A percentile compares a stretch with the other conserved stretches of the same genome.
phyloP scores from a whole-genome alignment of 2,888 invertebrate species.

The Entomobrya proxima region DNA sequence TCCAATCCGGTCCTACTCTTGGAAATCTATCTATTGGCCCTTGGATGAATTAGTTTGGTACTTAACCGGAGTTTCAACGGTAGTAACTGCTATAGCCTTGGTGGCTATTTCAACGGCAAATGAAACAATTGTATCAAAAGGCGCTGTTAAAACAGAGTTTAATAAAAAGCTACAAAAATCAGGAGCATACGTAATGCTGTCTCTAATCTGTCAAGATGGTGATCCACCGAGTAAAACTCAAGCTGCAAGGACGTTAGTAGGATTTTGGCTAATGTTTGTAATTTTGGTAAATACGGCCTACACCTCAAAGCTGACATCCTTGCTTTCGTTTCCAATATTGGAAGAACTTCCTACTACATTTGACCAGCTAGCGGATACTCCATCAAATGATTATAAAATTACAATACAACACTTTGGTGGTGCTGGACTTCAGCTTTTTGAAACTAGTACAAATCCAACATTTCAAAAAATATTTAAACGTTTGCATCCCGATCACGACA shows the following conservation, averaged over 20 bases:
- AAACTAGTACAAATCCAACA: too few relatives aligned
- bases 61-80: background rate
- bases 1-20: constrained; percentile 54
- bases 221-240: background rate
- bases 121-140: background rate
- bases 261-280: background rate
- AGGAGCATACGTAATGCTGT: background rate
- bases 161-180: too few relatives aligned
- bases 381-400: background rate
- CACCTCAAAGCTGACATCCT: background rate
- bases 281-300: background rate
- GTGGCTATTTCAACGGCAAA: background rate
- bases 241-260: background rate
- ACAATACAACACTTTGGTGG: too few relatives aligned
- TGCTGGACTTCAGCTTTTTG: too few relatives aligned
- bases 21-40: constrained; percentile 63
- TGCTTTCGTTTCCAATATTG: background rate
- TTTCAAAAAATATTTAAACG: too few relatives aligned
- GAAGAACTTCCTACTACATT: background rate
- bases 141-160: background rate
- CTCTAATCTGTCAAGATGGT: background rate
- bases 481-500: too few relatives aligned
- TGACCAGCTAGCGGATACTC: background rate
- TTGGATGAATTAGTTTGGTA: constrained; percentile 42
- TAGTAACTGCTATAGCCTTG: background rate